Percentiles rank a stretch among this genome's conserved stretches.
phyloP scores from a whole-genome alignment of 2,113 vertebrate species.

The Pangasianodon gigas region DNA sequence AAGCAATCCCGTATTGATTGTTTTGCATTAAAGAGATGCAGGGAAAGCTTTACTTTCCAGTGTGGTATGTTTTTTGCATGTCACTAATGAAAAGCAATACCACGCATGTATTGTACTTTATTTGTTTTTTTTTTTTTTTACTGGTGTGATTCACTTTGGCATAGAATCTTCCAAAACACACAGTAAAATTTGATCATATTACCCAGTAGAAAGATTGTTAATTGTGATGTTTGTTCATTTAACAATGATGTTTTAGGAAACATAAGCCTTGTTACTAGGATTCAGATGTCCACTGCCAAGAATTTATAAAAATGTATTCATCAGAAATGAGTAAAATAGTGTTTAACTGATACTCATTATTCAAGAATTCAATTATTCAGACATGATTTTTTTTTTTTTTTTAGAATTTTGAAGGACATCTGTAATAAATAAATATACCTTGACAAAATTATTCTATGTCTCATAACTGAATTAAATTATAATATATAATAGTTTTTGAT shows the following conservation, averaged over 20 bases:
- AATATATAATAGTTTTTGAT: background rate
- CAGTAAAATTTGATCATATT: background rate
- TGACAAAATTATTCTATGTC: background rate
- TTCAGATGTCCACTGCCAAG: background rate
- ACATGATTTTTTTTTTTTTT: too few species aligned
- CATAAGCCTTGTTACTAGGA: background rate
- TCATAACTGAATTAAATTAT: background rate
- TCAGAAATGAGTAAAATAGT: background rate
- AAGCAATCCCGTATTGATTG: background rate
- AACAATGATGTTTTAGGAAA: background rate
- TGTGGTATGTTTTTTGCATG: background rate
- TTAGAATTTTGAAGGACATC: too few species aligned
- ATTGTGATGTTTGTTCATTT: background rate
- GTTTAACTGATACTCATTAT: background rate
- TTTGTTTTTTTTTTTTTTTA: background rate
- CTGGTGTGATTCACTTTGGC: background rate
- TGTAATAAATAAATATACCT: background rate
- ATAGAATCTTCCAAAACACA: background rate
- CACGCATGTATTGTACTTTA: background rate
- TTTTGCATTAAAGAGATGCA: background rate
- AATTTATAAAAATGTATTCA: background rate
- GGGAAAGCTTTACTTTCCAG: background rate
- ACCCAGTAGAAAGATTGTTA: background rate
- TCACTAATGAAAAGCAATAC: background rate
- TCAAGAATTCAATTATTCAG: background rate